Conservation (phyloP, 2,797 vertebrate genomes). For the Nasua narica region DNA sequence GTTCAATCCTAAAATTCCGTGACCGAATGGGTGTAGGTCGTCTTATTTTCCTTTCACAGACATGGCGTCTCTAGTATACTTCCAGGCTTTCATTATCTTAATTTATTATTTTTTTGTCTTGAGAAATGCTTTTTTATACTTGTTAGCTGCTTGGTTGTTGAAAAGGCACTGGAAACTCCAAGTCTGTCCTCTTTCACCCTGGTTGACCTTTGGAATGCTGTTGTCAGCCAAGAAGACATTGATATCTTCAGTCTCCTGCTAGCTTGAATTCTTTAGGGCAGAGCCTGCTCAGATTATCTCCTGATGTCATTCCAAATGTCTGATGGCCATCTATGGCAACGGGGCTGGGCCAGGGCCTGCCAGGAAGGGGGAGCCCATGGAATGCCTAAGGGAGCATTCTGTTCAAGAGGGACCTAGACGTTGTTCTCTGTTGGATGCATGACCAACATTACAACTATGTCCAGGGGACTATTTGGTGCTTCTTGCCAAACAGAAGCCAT, state of each 20-base stretch:
- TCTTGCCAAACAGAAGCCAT: conserved; percentile 11
- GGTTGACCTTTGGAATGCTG: conserved; percentile 76
- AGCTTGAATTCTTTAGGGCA: conserved; percentile 75
- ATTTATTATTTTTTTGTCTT: neutral
- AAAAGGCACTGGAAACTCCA: neutral
- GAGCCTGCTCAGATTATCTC: conserved; percentile 55
- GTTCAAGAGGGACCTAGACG: conserved; percentile 66
- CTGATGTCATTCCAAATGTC: conserved; percentile 71
- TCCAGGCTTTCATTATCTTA: neutral
- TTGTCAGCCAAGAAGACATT: conserved; percentile 72
- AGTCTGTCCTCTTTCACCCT: conserved; percentile 64
- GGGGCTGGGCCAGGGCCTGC: conserved; percentile 49
- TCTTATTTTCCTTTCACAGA: neutral
- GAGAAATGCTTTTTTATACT: neutral
- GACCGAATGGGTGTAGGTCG: neutral
- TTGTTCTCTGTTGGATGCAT: neutral
- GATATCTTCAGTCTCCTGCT: conserved; percentile 72
- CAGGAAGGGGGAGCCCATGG: conserved; percentile 59
- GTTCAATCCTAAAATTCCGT: neutral
- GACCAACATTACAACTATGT: conserved; percentile 38
- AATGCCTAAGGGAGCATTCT: conserved; percentile 72
- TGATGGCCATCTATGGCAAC: conserved; percentile 73
- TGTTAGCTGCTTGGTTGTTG: conserved; percentile 53
- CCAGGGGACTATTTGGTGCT: conserved; percentile 51
- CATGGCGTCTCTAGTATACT: neutral